Base-by-base conservation (phyloP, 2,113 vertebrate species). In the Piprites chloris region DNA sequence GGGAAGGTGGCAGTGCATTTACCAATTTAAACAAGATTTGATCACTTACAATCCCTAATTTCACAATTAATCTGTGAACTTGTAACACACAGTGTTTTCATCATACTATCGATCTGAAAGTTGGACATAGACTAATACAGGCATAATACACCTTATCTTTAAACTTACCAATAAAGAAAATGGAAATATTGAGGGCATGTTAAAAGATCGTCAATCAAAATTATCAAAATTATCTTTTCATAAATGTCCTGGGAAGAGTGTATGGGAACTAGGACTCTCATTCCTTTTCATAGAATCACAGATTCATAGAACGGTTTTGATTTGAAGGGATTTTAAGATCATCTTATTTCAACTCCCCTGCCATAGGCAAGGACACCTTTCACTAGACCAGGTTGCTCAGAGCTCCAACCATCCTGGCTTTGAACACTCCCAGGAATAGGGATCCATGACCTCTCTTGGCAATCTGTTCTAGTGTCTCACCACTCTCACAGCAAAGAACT, bases 361-460 rank as follows among this genome's bases (percentile, higher is more conserved):
- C 10, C 28, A 28, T 6, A 8, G 78, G 13, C 62, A 68, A 26
- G 24, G 11, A 55, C 11, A 53, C 9, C 15, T 53, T 47, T 24
- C 46, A 75, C 39, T 46, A 4, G 4, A 9, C 4, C n/a, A 76
- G 17, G 12, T 41, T 69, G 11, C 47, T 62, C 30, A 41, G 21
- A 55, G 30, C 5, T 27, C 24, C 71, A 55, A 41, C 27, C 47
- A 69, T 6, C 30, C 63, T 35, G 21, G 30, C 14, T 12, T 62
- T 35, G 55, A 49, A 49, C 9, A 49, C 0, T 2, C 1, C 11
- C 26, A 76, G 55, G 12, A 2, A 41, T 14, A 9, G 18, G 6
- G 14, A 62, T 3, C n/a, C 21, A 28, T 44, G 49, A 0, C 4
- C 49, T 42, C 35, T 55, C 47, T 41, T n/a, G n/a, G 47, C 13